Conservation (phyloP, 2,888 invertebrate genomes). For the Clepsis dumicolana region DNA sequence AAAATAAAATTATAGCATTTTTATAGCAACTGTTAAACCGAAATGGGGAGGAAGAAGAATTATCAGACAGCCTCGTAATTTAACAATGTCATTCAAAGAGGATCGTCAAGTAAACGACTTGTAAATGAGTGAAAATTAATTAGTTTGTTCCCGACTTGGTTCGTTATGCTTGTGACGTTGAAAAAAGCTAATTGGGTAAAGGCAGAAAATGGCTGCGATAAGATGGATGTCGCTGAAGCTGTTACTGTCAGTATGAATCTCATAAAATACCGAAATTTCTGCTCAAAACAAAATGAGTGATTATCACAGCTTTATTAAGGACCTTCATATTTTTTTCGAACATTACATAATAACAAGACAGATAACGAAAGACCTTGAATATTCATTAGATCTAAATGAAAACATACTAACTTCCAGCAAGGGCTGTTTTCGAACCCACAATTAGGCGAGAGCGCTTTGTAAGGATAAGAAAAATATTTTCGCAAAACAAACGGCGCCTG, state of each 20-base stretch:
- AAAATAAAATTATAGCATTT: constrained; percentile 37
- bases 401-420: background rate
- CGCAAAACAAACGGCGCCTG: constrained; percentile 33
- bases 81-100: constrained; percentile 51
- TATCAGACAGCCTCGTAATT: constrained; percentile 52
- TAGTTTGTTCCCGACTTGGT: constrained; percentile 62
- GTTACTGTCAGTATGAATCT: constrained; percentile 30
- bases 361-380: background rate
- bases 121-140: constrained; percentile 77
- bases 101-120: constrained; percentile 58
- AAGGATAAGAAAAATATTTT: constrained; percentile 26
- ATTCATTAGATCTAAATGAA: constrained; percentile 10
- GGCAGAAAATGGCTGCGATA: constrained; percentile 56
- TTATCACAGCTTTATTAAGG: background rate
- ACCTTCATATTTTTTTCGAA: background rate
- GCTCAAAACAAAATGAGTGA: background rate
- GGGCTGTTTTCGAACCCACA: constrained; percentile 8
- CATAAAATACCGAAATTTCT: constrained; percentile 2
- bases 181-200: constrained; percentile 68
- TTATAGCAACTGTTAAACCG: constrained; percentile 49
- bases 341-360: background rate
- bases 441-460: constrained; percentile 16
- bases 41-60: constrained; percentile 48
- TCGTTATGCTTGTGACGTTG: constrained; percentile 58
- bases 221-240: constrained; percentile 59